Evolutionary conservation across 2,888 invertebrate genomes (phyloP).

Genomic region (Gari tellinella): DNA sequence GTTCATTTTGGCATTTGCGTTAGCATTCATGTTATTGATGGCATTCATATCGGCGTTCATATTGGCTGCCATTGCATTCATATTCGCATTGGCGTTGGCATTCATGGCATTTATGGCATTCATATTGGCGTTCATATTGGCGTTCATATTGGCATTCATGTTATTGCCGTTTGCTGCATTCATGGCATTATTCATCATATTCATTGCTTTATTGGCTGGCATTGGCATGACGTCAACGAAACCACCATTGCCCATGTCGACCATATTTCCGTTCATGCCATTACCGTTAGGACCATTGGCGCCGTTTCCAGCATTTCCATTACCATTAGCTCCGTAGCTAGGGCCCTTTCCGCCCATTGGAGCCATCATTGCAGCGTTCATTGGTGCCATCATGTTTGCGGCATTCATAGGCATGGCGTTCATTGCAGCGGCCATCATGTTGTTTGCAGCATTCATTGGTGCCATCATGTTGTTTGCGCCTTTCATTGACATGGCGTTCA

Average conservation of each 20-base stretch:
- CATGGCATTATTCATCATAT: slow-evolving; percentile 3
- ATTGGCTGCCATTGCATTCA: not conserved
- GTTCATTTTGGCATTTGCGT: not conserved
- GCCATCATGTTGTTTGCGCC: not conserved
- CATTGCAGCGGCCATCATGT: too few species aligned
- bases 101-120: not conserved
- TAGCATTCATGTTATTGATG: not conserved
- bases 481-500: not conserved
- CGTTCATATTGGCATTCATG: not conserved
- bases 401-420: not conserved
- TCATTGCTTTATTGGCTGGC: not conserved
- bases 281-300: not conserved
- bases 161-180: slow-evolving; percentile 7
- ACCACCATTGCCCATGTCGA: slow-evolving; percentile 14
- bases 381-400: not conserved
- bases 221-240: slow-evolving; percentile 22
- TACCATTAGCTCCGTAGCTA: not conserved
- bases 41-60: slow-evolving; percentile 4
- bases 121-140: slow-evolving; percentile 3
- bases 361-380: slow-evolving; percentile 1
- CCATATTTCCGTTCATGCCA: slow-evolving; percentile 23
- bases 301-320: too few species aligned
- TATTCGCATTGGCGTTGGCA: not conserved
- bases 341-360: not conserved
- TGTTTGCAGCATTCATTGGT: too few species aligned